phyloP scores from a whole-genome alignment of 2,113 vertebrate species.

The Polypterus senegalus region DNA sequence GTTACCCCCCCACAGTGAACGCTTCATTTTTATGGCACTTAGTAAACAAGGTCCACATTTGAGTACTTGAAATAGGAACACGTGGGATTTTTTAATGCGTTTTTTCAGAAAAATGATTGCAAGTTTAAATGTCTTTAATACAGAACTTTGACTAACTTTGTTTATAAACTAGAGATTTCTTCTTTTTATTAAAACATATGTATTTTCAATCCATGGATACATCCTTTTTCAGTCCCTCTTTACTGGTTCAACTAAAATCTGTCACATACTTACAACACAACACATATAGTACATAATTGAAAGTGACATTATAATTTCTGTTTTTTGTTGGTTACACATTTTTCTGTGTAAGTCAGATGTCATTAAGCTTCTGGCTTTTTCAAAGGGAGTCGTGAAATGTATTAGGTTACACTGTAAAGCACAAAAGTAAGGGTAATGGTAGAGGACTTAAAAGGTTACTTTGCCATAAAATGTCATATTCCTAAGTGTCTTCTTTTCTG shows the following conservation, averaged over 20 bases:
- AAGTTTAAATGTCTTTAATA: too few species aligned
- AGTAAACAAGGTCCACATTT: conserved; percentile 58
- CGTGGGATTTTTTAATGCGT: too few species aligned
- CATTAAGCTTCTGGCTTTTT: conserved; percentile 1
- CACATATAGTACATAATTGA: conserved; percentile 9
- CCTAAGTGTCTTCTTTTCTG: too few species aligned
- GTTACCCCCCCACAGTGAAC: conserved; percentile 50
- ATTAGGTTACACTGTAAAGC: neutral
- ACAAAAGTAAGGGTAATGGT: neutral
- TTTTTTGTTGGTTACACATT: neutral
- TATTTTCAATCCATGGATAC: too few species aligned
- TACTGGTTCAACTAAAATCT: too few species aligned
- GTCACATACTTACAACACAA: too few species aligned
- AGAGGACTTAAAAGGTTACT: neutral
- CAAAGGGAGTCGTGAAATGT: neutral
- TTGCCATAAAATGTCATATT: too few species aligned
- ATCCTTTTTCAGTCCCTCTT: too few species aligned
- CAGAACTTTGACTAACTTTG: too few species aligned
- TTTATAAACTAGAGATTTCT: too few species aligned
- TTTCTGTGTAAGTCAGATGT: conserved; percentile 7
- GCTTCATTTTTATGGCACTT: conserved; percentile 37
- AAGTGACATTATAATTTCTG: neutral
- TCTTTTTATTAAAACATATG: too few species aligned
- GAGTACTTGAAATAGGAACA: conserved; percentile 28
- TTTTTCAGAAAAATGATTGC: too few species aligned